phyloP scores from a whole-genome alignment of 2,113 vertebrate species.

The Otolemur garnettii region DNA sequence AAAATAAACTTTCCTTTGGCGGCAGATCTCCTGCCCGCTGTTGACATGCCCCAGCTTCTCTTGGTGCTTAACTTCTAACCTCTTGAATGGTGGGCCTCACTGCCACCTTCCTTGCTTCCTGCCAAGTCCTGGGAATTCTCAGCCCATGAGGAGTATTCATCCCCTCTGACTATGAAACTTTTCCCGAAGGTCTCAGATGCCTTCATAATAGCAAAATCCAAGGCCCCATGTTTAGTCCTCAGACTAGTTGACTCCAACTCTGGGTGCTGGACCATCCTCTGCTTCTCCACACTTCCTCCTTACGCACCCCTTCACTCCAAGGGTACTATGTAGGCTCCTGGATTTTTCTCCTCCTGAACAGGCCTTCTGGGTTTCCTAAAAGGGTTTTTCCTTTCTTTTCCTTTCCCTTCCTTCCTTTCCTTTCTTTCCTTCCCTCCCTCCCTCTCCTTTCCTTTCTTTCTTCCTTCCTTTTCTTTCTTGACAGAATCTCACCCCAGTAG shows the following conservation, averaged over 20 bases:
- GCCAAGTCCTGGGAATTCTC: neutral
- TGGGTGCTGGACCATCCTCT: neutral
- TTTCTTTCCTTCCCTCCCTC: too few species aligned
- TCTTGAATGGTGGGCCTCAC: neutral
- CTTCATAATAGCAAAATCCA: neutral
- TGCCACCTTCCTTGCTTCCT: neutral
- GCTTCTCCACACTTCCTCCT: neutral
- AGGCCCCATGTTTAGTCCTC: neutral
- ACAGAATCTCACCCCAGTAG: too few species aligned
- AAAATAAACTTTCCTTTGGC: neutral
- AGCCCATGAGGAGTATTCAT: neutral
- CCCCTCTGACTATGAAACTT: neutral
- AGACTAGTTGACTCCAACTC: neutral
- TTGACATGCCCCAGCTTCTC: neutral
- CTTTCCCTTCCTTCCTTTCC: too few species aligned
- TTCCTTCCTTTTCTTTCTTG: too few species aligned
- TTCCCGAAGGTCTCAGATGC: neutral
- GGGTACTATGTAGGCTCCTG: neutral
- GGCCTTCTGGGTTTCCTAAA: neutral
- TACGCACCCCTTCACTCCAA: neutral
- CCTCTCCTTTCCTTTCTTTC: too few species aligned
- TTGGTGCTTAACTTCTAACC: neutral
- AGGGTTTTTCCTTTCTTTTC: neutral
- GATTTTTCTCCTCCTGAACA: neutral
- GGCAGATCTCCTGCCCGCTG: neutral